These are phyloP conservation scores for Mesitornis unicolor DNA, from an alignment of 2,113 vertebrate species.

Conservation along the genomic window DNA sequence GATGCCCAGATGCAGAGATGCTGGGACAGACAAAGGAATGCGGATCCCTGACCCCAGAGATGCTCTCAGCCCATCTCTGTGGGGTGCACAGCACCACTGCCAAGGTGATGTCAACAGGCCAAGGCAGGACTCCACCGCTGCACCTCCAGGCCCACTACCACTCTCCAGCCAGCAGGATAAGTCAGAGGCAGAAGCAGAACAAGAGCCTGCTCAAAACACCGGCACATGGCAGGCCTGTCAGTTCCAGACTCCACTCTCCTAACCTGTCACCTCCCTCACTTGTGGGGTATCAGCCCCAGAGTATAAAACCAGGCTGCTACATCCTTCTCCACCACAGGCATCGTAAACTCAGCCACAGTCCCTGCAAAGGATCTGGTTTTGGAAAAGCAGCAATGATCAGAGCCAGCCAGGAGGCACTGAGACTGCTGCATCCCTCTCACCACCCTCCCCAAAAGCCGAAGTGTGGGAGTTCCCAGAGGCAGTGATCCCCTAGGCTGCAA, in stretches of 20 bases:
- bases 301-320: background rate
- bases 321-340: background rate
- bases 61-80: background rate
- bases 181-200: background rate
- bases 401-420: background rate
- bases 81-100: background rate
- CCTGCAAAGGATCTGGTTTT: background rate
- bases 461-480: background rate
- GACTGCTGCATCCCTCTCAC: background rate
- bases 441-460: background rate
- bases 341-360: fast-evolving
- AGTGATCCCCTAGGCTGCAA: background rate
- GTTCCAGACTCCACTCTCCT: background rate
- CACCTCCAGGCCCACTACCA: background rate
- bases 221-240: background rate
- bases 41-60: background rate
- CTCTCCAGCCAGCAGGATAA: background rate
- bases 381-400: background rate
- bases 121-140: background rate
- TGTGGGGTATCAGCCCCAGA: background rate
- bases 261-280: background rate
- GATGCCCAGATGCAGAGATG: background rate
- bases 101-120: background rate
- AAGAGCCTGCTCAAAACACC: background rate
- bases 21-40: background rate